Conservation (phyloP, 64 coral and sea anemone genomes). For the Astreopora myriophthalma region DNA sequence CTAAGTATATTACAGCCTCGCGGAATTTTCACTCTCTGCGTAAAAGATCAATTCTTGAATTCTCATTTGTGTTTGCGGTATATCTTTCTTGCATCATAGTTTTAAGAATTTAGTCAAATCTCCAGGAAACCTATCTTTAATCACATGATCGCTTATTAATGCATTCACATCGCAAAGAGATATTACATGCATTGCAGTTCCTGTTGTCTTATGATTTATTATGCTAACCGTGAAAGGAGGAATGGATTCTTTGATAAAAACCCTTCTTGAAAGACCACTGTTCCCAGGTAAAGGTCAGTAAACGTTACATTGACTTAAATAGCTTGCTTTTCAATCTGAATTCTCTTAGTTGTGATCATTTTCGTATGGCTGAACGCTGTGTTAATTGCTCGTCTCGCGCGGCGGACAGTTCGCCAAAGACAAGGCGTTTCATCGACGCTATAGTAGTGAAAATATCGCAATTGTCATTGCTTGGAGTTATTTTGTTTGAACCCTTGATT, state of each 20-base stretch:
- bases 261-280: not conserved
- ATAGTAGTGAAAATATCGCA: not conserved
- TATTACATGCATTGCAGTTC: not conserved
- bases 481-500: too few relatives aligned
- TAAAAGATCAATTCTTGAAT: not conserved
- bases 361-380: not conserved
- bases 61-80: not conserved
- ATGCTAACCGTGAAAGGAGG: not conserved
- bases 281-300: slow-evolving; percentile 6
- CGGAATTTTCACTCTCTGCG: not conserved
- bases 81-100: not conserved
- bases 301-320: too few relatives aligned
- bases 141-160: not conserved
- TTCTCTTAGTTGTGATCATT: not conserved
- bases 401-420: not conserved
- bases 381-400: too few relatives aligned
- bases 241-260: not conserved
- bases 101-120: not conserved
- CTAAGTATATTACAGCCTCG: not conserved
- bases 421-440: not conserved
- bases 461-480: not conserved
- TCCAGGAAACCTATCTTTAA: too few relatives aligned
- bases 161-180: not conserved
- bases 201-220: not conserved
- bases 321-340: not conserved